Evolutionary conservation across 1,140 invertebrate genomes (phyloP).

Genomic region (Microplitis mediator): DNA sequence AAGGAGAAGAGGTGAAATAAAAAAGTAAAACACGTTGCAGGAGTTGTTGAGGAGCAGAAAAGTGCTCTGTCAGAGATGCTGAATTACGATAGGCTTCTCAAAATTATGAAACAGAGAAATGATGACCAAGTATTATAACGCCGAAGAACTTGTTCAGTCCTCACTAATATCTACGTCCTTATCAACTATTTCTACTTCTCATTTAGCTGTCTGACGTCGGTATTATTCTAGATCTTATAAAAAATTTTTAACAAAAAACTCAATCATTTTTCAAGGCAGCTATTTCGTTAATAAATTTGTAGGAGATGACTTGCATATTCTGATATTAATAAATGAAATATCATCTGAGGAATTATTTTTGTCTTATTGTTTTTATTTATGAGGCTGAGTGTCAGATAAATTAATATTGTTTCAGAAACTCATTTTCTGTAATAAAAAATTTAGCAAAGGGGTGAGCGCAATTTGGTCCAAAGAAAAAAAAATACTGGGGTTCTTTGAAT

Average conservation of each 20-base stretch:
- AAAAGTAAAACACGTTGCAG: neutral
- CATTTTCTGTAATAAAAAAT: too few species aligned
- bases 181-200: neutral
- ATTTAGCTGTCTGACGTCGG: too few species aligned
- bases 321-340: neutral
- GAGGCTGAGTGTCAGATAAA: too few species aligned
- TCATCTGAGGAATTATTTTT: too few species aligned
- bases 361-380: too few species aligned
- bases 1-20: neutral
- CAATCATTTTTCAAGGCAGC: neutral
- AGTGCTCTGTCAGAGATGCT: conserved; percentile 37
- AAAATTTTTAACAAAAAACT: neutral
- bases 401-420: too few species aligned
- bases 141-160: neutral
- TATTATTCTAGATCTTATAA: neutral
- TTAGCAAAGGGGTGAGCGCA: too few species aligned
- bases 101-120: conserved; percentile 30
- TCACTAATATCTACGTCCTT: conserved; percentile 1
- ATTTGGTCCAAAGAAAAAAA: too few species aligned
- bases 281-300: neutral
- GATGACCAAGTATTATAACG: conserved; percentile 24
- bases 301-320: neutral
- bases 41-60: conserved; percentile 6
- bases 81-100: conserved; percentile 33
- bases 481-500: too few species aligned